Evolutionary conservation across 2,888 invertebrate species (phyloP).

Genomic region (Drosophila limbata): DNA sequence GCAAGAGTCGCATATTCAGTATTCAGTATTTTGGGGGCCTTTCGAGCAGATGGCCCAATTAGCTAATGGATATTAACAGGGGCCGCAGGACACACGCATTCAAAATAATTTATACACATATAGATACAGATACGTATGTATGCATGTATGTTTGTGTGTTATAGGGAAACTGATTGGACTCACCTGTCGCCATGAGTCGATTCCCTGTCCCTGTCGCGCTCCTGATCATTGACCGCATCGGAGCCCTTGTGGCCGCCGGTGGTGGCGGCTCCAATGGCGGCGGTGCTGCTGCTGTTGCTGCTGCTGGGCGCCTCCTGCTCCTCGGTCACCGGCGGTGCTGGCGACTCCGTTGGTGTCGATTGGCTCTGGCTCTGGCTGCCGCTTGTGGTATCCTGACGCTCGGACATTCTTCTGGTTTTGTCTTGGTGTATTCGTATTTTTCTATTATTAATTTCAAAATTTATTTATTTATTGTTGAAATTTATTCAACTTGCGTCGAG

Average conservation of each 20-base stretch:
- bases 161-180: slow-evolving; percentile 37
- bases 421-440: background rate
- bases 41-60: slow-evolving; percentile 61
- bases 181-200: slow-evolving; percentile 62
- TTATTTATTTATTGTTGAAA: background rate
- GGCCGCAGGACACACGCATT: slow-evolving; percentile 30
- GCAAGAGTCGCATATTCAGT: slow-evolving; percentile 12
- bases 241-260: background rate
- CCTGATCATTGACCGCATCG: slow-evolving; percentile 33
- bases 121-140: slow-evolving; percentile 5
- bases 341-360: slow-evolving; percentile 38
- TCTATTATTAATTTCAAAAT: background rate
- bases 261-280: background rate
- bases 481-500: background rate
- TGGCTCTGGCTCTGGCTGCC: slow-evolving; percentile 15
- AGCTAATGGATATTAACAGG: slow-evolving; percentile 72
- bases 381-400: slow-evolving; percentile 28
- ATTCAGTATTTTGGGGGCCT: slow-evolving; percentile 10
- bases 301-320: slow-evolving; percentile 47
- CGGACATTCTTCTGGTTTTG: slow-evolving; percentile 50
- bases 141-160: slow-evolving; percentile 2
- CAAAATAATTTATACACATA: slow-evolving; percentile 32
- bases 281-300: slow-evolving; percentile 44
- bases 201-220: slow-evolving; percentile 49
- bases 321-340: slow-evolving; percentile 42